These are phyloP conservation scores for Aeoliscus strigatus DNA, from an alignment of 2,797 vertebrate genomes.

Conservation along the genomic window DNA sequence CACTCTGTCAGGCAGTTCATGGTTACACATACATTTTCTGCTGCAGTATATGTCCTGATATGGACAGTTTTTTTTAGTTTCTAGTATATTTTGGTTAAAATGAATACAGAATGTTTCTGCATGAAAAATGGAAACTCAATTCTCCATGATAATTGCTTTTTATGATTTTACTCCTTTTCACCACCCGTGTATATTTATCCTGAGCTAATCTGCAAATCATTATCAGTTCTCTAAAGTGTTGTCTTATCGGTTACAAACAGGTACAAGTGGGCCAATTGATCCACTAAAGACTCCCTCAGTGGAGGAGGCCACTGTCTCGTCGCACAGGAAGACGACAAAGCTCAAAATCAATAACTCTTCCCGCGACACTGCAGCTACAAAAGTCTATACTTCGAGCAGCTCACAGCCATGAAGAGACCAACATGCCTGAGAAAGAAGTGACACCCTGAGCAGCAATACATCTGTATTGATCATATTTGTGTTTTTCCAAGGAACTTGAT, in stretches of 20 bases:
- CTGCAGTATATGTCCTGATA: too few species aligned
- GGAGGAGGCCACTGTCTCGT: constrained; percentile 66
- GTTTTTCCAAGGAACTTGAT: too few species aligned
- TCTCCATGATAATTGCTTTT: too few species aligned
- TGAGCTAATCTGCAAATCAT: constrained; percentile 62
- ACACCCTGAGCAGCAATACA: too few species aligned
- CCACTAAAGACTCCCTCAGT: constrained; percentile 57
- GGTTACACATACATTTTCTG: too few species aligned
- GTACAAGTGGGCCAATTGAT: constrained; percentile 74
- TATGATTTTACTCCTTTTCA: not conserved
- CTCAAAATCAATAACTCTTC: constrained; percentile 69
- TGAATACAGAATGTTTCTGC: too few species aligned
- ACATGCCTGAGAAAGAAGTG: too few species aligned
- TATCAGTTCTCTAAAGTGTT: constrained; percentile 62
- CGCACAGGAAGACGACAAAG: constrained; percentile 56
- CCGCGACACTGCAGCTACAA: constrained; percentile 54
- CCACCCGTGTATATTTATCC: constrained; percentile 43
- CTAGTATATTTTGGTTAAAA: too few species aligned
- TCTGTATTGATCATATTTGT: too few species aligned
- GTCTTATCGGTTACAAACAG: constrained; percentile 74
- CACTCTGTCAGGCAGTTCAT: too few species aligned
- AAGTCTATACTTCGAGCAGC: constrained; percentile 41
- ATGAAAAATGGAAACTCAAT: too few species aligned
- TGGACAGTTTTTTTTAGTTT: too few species aligned
- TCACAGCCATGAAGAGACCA: constrained; percentile 24